phyloP scores from a whole-genome alignment of 2,888 invertebrate species.

The Drosophila meridionalis region DNA sequence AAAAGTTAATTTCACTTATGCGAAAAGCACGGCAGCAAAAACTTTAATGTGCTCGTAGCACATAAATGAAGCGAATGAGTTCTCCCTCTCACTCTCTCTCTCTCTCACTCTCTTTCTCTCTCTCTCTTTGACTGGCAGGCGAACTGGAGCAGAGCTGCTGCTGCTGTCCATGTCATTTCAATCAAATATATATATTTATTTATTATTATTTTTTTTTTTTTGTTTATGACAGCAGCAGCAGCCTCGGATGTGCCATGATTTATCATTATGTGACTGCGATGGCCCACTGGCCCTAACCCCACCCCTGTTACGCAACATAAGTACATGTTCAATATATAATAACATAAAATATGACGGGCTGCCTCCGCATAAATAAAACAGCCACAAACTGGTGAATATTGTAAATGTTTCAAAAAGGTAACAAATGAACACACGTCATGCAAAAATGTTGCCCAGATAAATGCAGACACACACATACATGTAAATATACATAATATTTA shows the following conservation, averaged over 20 bases:
- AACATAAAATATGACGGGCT: conserved; percentile 70
- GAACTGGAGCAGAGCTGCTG: conserved; percentile 33
- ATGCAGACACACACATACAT: conserved; percentile 1
- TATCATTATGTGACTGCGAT: conserved; percentile 65
- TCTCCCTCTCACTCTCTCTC: background rate
- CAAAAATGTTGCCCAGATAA: conserved; percentile 40
- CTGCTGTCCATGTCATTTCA: conserved; percentile 63
- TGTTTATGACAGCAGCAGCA: conserved; percentile 66
- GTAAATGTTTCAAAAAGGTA: conserved; percentile 52
- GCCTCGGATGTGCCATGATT: conserved; percentile 57
- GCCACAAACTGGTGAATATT: conserved; percentile 33
- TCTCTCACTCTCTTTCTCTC: background rate
- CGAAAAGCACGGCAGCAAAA: conserved; percentile 34
- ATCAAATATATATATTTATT: conserved; percentile 53
- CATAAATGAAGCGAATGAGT: conserved; percentile 21
- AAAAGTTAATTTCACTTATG: conserved; percentile 61
- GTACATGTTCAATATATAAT: conserved; percentile 75
- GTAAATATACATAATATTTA: background rate
- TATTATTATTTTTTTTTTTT: conserved; percentile 34
- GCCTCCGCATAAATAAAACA: conserved; percentile 71
- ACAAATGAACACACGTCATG: conserved; percentile 65
- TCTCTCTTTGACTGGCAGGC: conserved; percentile 33
- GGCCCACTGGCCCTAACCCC: background rate
- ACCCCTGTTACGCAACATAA: conserved; percentile 66
- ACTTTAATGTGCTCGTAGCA: conserved; percentile 54